Evolutionary conservation across 2,888 invertebrate genomes (phyloP), one percentile per base, ranked within the genome.

Genomic region (Parnassius orleans): DNA sequence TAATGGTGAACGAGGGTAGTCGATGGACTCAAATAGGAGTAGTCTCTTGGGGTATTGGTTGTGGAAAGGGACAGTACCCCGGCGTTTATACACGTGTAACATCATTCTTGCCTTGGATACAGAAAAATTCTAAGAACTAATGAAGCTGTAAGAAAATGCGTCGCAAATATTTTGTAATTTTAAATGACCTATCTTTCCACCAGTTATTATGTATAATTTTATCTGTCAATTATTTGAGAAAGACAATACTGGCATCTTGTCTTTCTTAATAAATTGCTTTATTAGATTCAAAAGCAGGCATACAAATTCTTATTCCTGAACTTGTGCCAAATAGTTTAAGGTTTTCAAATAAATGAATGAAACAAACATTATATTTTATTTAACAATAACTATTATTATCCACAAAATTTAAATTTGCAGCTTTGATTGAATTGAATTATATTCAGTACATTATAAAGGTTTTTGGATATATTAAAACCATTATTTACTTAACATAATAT

Each of bases 11-110:
- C 75, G 94, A 95, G 61, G 94, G 93, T 46, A 94, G 94, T 7
- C 93, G 93, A 65, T 97, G 96, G 95, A 95, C 94, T 0, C 97
- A 97, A 87, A 95, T 96, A 15, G 97, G 97, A 59, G 94, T 97
- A 56, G 97, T 97, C 19, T 97, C 97, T 12, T 97, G 97, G 97
- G 97, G 97, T 66, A 97, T 97, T 72, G 97, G 97, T 47, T 97
- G 97, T 80, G 97, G 97, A 61, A 97, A 97, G 87, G 97, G 97
- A 19, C 96, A 96, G 78, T 97, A 96, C 86, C 97, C 97, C 0
- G 98, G 97, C 14, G 97, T 98, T 3, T 98, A 98, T 84, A 96
- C 97, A 0, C 93, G 97, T 71, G 95, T 97, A 65, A 95, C 96
- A 54, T 93, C 95, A 71, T 96, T 97, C 91, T 83, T 96, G 72